Conservation (phyloP, 2,888 invertebrate species). For the Lasiommata megera region DNA sequence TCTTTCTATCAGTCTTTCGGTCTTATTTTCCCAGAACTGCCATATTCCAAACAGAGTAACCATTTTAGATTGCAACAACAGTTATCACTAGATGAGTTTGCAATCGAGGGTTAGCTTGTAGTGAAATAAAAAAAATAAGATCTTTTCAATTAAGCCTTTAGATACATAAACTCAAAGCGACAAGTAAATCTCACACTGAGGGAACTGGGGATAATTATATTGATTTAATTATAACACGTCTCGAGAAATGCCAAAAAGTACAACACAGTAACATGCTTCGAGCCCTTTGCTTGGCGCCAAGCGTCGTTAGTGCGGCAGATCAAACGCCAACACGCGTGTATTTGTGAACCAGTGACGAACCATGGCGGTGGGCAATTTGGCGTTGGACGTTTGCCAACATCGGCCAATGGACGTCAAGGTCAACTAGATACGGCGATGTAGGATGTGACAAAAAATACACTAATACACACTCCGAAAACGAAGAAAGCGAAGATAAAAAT, state of each 20-base stretch:
- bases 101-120: no score
- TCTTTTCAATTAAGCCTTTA: no score
- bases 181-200: background rate
- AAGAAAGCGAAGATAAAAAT: no score
- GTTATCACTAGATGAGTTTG: no score
- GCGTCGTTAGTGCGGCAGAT: background rate
- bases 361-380: conserved; percentile 12
- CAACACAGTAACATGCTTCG: background rate
- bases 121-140: no score
- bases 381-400: conserved; percentile 24
- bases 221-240: background rate
- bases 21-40: no score
- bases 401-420: conserved; percentile 13
- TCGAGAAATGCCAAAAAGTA: conserved; percentile 1
- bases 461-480: no score
- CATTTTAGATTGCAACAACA: no score
- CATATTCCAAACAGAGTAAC: no score
- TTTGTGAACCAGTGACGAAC: conserved; percentile 23
- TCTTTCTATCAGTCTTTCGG: no score
- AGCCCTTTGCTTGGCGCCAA: conserved; percentile 21
- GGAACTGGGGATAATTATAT: background rate
- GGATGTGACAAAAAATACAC: background rate
- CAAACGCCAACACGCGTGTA: conserved; percentile 8
- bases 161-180: no score
- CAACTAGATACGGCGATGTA: conserved; percentile 12